phyloP scores from a whole-genome alignment of 2,797 vertebrate species.

The Podargus strigoides region DNA sequence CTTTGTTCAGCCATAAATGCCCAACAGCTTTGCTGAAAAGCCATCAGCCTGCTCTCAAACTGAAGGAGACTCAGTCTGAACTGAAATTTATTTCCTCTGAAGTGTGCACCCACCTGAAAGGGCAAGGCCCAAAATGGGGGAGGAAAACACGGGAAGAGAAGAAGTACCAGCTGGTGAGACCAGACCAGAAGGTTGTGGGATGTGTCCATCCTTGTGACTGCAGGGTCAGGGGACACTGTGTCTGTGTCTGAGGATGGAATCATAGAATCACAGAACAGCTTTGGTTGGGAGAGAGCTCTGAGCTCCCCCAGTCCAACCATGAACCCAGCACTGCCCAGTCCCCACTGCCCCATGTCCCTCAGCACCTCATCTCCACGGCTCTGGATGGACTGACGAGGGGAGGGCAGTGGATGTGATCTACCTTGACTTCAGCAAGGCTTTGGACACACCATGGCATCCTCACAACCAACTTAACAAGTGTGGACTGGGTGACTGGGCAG shows the following conservation, averaged over 20 bases:
- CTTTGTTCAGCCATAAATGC: neutral
- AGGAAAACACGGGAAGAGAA: neutral
- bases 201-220: accelerated
- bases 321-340: too few relatives aligned
- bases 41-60: neutral
- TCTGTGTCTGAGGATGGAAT: neutral
- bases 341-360: too few relatives aligned
- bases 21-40: neutral
- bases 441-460: too few relatives aligned
- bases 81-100: neutral
- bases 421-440: too few relatives aligned
- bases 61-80: neutral
- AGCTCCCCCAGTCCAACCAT: too few relatives aligned
- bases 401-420: too few relatives aligned
- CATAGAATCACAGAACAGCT: too few relatives aligned
- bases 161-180: neutral
- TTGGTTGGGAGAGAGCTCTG: too few relatives aligned
- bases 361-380: too few relatives aligned
- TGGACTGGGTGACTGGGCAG: too few relatives aligned
- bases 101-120: neutral
- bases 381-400: too few relatives aligned
- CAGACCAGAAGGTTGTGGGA: neutral
- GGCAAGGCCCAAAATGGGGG: neutral
- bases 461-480: too few relatives aligned
- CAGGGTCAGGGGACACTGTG: neutral